Evolutionary conservation across 92 coral and sea anemone genomes (phyloP).

Genomic region (Zoanthus sociatus): DNA sequence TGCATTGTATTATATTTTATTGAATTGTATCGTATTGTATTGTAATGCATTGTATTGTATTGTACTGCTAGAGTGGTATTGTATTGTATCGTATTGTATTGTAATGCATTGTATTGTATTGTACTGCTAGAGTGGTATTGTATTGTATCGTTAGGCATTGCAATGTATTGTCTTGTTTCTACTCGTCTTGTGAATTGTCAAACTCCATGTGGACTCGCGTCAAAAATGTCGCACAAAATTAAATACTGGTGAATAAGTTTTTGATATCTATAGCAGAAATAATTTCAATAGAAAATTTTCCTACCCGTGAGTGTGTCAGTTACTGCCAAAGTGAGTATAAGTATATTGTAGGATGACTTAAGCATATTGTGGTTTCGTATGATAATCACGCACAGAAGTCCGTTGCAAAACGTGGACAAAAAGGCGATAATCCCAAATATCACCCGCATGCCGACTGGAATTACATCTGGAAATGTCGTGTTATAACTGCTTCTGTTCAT

Average conservation of each 20-base stretch:
- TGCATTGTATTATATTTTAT: too few relatives aligned
- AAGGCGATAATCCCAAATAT: slow-evolving; percentile 46
- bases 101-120: too few relatives aligned
- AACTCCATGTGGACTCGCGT: too few relatives aligned
- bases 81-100: too few relatives aligned
- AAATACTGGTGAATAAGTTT: background rate
- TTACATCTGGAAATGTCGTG: slow-evolving; percentile 11
- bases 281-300: background rate
- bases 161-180: too few relatives aligned
- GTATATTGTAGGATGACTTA: slow-evolving; percentile 20
- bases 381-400: slow-evolving; percentile 32
- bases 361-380: slow-evolving; percentile 34
- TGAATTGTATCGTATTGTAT: too few relatives aligned
- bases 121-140: too few relatives aligned
- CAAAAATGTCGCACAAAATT: too few relatives aligned
- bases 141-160: too few relatives aligned
- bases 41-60: too few relatives aligned
- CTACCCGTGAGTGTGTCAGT: slow-evolving; percentile 37
- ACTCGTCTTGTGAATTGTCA: too few relatives aligned
- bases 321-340: slow-evolving; percentile 20
- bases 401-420: slow-evolving; percentile 34
- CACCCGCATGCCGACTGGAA: slow-evolving; percentile 20
- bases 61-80: too few relatives aligned
- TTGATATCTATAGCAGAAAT: background rate
- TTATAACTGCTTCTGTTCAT: slow-evolving; percentile 10